These are phyloP conservation scores for Eudemis profundana DNA, from an alignment of 2,888 invertebrate species.

Conservation along the genomic window DNA sequence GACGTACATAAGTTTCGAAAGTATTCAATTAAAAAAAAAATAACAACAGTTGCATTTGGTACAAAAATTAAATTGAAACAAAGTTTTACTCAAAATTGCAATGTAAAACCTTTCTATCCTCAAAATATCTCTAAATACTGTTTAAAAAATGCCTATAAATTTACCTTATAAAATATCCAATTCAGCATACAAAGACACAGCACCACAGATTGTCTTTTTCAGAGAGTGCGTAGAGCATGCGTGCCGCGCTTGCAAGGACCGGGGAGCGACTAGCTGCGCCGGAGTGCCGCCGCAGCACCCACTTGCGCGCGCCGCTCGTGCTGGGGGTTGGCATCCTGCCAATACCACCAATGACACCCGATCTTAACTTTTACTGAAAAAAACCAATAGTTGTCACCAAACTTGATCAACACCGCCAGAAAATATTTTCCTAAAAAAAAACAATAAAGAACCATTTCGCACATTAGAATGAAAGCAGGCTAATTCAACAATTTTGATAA, in stretches of 20 bases:
- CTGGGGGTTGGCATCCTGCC: conserved; percentile 21
- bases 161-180: conserved; percentile 10
- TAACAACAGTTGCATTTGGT: no score
- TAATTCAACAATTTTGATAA: no score
- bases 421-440: no score
- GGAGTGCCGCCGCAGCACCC: conserved; percentile 7
- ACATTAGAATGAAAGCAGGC: no score
- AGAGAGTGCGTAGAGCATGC: background rate
- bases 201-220: conserved; percentile 5
- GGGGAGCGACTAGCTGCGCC: conserved; percentile 24
- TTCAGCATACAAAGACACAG: conserved; percentile 6
- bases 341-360: background rate
- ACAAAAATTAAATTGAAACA: no score
- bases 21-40: no score
- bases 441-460: no score
- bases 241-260: conserved; percentile 32
- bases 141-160: background rate
- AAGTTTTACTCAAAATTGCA: background rate
- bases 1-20: background rate
- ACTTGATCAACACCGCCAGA: no score
- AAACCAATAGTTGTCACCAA: no score
- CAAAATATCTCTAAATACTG: background rate
- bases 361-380: background rate
- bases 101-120: background rate
- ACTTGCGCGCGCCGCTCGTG: background rate